These are phyloP conservation scores for Archivesica marissinica DNA, from an alignment of 1,140 invertebrate genomes.

Conservation along the genomic window DNA sequence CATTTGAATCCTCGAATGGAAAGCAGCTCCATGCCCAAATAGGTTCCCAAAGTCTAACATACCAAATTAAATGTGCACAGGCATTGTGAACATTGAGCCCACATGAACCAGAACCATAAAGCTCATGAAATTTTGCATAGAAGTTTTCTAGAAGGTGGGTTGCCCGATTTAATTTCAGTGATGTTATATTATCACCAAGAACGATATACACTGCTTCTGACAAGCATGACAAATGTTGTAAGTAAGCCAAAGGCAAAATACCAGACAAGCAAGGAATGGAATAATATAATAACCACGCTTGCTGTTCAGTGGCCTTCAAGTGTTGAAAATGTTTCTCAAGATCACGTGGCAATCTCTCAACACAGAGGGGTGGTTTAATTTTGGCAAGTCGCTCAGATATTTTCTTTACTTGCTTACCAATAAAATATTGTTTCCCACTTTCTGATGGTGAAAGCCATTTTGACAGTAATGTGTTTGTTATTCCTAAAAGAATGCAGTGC, in stretches of 20 bases:
- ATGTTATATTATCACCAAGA: slow-evolving; percentile 36
- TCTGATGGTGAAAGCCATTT: slow-evolving; percentile 57
- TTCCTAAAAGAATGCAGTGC: slow-evolving; percentile 56
- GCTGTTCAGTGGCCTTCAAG: slow-evolving; percentile 40
- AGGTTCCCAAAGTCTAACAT: slow-evolving; percentile 15
- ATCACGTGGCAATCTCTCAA: slow-evolving; percentile 42
- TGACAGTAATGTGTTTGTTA: slow-evolving; percentile 34
- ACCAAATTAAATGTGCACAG: slow-evolving; percentile 23
- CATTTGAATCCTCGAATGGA: slow-evolving; percentile 65
- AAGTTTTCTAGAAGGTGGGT: slow-evolving; percentile 16
- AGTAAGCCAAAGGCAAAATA: slow-evolving; percentile 34
- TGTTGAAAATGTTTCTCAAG: slow-evolving; percentile 45
- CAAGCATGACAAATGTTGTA: slow-evolving; percentile 43
- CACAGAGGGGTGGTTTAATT: slow-evolving; percentile 41
- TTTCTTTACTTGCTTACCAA: slow-evolving; percentile 50
- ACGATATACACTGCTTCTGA: slow-evolving; percentile 38
- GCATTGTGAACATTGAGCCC: slow-evolving; percentile 57
- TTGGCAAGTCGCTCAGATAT: slow-evolving; percentile 33
- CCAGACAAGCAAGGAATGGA: slow-evolving; percentile 30
- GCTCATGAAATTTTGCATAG: slow-evolving; percentile 26
- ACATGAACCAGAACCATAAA: slow-evolving; percentile 53
- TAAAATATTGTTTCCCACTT: slow-evolving; percentile 42
- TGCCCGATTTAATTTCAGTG: slow-evolving; percentile 4
- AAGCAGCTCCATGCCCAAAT: slow-evolving; percentile 65
- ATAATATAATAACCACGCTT: slow-evolving; percentile 33